Percentiles rank a stretch among this genome's conserved stretches.
Evolutionary conservation across 2,113 vertebrate species (phyloP).

Genomic region (Jacana jacana): DNA sequence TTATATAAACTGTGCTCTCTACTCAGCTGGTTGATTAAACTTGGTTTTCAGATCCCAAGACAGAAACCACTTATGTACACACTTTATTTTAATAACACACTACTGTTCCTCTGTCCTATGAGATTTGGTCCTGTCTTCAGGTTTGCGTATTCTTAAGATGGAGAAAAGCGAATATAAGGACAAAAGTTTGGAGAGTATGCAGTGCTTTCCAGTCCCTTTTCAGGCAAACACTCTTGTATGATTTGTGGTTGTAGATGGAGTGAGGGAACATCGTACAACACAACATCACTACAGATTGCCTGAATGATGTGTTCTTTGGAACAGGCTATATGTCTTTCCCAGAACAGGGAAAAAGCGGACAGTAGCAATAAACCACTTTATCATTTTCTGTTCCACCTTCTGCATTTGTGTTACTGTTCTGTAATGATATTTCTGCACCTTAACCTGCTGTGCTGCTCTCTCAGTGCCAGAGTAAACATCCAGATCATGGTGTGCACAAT

Average conservation of each 20-base stretch:
- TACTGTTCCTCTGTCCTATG: neutral
- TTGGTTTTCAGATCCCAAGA: neutral
- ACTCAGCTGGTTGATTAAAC: neutral
- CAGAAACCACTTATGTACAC: neutral
- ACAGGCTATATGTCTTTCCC: neutral
- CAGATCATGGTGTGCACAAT: neutral
- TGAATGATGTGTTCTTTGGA: neutral
- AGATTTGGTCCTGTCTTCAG: neutral
- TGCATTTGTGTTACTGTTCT: neutral
- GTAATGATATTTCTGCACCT: neutral
- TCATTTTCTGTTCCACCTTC: neutral
- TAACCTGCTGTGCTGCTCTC: neutral
- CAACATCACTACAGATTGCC: fast-evolving
- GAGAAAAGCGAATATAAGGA: neutral
- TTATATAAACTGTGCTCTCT: neutral
- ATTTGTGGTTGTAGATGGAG: neutral
- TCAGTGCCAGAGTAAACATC: neutral
- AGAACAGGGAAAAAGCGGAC: neutral
- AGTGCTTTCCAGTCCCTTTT: neutral
- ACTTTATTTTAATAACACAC: neutral
- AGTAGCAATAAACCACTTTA: neutral
- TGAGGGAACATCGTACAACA: neutral
- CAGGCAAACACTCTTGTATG: neutral
- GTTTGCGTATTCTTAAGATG: neutral
- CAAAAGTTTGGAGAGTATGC: neutral